These are phyloP conservation scores for Protonemura montana DNA, from an alignment of 2,888 invertebrate genomes.

Conservation along the genomic window DNA sequence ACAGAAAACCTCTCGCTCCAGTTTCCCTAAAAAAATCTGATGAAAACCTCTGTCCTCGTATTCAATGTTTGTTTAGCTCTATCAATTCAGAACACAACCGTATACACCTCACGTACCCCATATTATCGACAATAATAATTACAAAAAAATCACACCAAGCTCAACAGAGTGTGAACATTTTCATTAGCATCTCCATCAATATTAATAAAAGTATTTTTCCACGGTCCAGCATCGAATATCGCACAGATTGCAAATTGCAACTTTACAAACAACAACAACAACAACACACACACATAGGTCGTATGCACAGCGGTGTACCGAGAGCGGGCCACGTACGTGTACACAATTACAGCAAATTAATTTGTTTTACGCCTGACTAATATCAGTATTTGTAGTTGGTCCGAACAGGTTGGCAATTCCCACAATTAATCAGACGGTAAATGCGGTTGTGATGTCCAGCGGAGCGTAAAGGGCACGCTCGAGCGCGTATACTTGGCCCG, in stretches of 20 bases:
- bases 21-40: background rate
- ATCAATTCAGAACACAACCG: background rate
- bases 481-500: background rate
- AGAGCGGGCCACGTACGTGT: background rate
- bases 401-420: slow-evolving; percentile 40
- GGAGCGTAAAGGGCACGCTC: background rate
- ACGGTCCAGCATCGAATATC: background rate
- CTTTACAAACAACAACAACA: slow-evolving; percentile 1
- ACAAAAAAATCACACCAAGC: slow-evolving; percentile 7
- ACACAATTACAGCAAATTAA: slow-evolving; percentile 38
- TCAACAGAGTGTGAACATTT: background rate
- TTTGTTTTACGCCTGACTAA: slow-evolving; percentile 34
- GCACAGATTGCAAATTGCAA: background rate
- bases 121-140: background rate
- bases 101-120: background rate
- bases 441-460: background rate
- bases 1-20: background rate
- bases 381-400: slow-evolving; percentile 37
- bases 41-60: background rate
- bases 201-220: slow-evolving; percentile 20
- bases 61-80: background rate
- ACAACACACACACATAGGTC: slow-evolving; percentile 7
- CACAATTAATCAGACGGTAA: slow-evolving; percentile 50
- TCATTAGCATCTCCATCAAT: slow-evolving; percentile 17
- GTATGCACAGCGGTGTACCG: background rate